Evolutionary conservation across 2,113 vertebrate genomes (phyloP).

Genomic region (Nannospalax galili): DNA sequence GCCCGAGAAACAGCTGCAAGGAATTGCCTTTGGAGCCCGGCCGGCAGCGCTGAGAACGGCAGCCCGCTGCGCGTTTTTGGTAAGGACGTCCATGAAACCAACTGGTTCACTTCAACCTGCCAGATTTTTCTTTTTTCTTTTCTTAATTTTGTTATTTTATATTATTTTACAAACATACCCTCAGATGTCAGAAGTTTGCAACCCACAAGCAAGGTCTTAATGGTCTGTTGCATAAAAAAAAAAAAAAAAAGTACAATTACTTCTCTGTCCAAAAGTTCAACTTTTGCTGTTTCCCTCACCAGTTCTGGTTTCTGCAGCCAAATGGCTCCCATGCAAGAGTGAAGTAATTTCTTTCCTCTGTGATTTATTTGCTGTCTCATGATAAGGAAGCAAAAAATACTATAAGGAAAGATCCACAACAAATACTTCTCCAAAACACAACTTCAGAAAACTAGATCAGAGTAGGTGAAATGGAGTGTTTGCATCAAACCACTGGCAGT

Average conservation of each 20-base stretch:
- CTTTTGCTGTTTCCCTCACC: slow-evolving; percentile 62
- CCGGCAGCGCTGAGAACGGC: neutral
- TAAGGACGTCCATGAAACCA: neutral
- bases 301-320: slow-evolving; percentile 60
- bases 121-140: neutral
- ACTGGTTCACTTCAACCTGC: neutral
- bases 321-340: slow-evolving; percentile 57
- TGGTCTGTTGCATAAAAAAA: neutral
- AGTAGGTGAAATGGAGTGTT: neutral
- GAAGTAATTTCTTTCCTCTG: slow-evolving; percentile 75
- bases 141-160: slow-evolving; percentile 13
- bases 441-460: neutral
- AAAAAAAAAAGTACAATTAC: slow-evolving; percentile 61
- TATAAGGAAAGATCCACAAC: slow-evolving; percentile 49
- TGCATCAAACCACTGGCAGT: neutral
- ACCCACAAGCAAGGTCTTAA: slow-evolving; percentile 49
- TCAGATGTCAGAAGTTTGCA: slow-evolving; percentile 49
- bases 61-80: neutral
- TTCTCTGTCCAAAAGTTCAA: slow-evolving; percentile 67
- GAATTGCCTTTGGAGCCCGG: neutral
- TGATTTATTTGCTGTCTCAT: slow-evolving; percentile 74
- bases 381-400: slow-evolving; percentile 68
- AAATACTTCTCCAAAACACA: slow-evolving; percentile 48
- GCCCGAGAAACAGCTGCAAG: neutral
- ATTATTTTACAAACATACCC: slow-evolving; percentile 55